Percentiles rank a stretch among this genome's conserved stretches.
phyloP scores from a whole-genome alignment of 2,113 vertebrate genomes.

The Pontoporia blainvillei region DNA sequence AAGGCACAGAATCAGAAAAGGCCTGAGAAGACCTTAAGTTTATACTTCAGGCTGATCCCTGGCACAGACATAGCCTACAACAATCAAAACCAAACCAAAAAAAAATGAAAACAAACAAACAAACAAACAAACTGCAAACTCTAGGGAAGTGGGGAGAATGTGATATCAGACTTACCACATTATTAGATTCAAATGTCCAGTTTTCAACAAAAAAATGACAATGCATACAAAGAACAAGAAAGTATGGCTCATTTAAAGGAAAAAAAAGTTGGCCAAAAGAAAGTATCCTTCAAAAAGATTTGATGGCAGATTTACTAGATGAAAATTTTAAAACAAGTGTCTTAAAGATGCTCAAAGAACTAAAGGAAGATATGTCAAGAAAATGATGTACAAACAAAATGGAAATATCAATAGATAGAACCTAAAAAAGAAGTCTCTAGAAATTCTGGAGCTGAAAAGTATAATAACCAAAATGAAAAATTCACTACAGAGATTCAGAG shows the following conservation, averaged over 20 bases:
- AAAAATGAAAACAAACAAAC: background rate
- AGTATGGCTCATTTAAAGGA: background rate
- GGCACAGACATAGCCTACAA: background rate
- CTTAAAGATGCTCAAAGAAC: background rate
- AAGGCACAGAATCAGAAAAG: background rate
- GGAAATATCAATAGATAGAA: background rate
- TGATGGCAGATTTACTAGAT: background rate
- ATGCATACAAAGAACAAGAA: background rate
- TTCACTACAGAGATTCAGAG: background rate
- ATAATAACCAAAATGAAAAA: background rate
- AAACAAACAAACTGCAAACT: background rate
- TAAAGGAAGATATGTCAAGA: background rate
- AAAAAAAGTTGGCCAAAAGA: background rate
- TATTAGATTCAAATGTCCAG: background rate
- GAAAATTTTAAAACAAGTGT: background rate
- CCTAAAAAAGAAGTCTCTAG: background rate
- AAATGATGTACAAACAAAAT: background rate
- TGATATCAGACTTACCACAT: background rate
- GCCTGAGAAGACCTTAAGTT: background rate
- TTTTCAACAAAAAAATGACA: background rate
- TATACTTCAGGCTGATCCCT: background rate
- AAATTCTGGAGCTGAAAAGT: background rate
- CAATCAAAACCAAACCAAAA: background rate
- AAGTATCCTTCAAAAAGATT: background rate
- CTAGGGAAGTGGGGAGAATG: background rate